Percentiles rank a stretch among this genome's conserved stretches.
Conservation (phyloP, 2,113 vertebrate genomes). For the Neomonachus schauinslandi region DNA sequence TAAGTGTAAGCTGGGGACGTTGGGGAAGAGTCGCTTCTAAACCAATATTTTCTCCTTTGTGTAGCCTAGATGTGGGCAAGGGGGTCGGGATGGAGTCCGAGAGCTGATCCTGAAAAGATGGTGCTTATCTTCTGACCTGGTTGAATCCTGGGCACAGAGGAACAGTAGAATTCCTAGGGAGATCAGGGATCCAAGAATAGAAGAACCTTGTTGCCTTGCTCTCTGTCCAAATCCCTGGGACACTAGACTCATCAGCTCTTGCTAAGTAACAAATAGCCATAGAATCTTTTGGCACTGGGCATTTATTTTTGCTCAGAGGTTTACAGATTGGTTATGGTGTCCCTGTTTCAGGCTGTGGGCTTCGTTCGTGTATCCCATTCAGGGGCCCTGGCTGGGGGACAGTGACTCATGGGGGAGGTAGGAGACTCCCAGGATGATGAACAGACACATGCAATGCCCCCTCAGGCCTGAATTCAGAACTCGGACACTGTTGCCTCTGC, state of each 20-base stretch:
- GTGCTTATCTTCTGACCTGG: background rate
- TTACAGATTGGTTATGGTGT: background rate
- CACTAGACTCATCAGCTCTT: background rate
- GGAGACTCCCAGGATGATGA: background rate
- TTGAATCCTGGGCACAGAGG: background rate
- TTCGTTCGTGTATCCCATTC: background rate
- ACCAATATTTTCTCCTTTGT: background rate
- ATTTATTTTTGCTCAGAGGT: background rate
- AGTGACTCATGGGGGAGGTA: background rate
- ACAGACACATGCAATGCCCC: background rate
- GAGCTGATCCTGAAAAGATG: background rate
- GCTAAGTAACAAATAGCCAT: background rate
- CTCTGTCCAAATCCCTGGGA: background rate
- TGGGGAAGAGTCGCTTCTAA: background rate
- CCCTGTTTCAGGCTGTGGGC: background rate
- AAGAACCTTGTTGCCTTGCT: background rate
- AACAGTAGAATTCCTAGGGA: background rate
- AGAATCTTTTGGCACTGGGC: background rate
- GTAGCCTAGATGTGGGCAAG: background rate
- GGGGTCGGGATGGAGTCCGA: accelerated
- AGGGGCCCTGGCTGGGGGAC: too few relatives aligned
- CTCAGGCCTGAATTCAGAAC: background rate
- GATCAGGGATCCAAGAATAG: background rate
- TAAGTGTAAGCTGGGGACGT: background rate
- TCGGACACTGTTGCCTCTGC: background rate